phyloP scores from a whole-genome alignment of 2,888 invertebrate genomes.

The Drosophila monieri region DNA sequence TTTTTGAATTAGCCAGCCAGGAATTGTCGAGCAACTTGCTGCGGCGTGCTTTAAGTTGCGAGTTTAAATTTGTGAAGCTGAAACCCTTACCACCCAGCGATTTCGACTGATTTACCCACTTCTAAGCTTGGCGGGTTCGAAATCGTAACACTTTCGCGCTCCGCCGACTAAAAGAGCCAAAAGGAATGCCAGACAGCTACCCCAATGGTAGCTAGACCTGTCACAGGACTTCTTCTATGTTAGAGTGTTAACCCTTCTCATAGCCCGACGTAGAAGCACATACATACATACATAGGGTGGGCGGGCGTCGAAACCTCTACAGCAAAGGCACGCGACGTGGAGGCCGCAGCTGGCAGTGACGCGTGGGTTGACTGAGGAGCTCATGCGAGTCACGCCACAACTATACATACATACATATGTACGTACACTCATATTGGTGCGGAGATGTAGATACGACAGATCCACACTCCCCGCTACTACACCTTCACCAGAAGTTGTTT shows the following conservation, averaged over 20 bases:
- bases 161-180: constrained; percentile 59
- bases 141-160: constrained; percentile 76
- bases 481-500: constrained; percentile 55
- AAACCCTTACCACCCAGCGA: not conserved
- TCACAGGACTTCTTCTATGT: constrained; percentile 52
- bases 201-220: constrained; percentile 54
- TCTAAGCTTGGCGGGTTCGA: constrained; percentile 71
- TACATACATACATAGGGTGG: constrained; percentile 1
- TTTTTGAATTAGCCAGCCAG: not conserved
- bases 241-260: constrained; percentile 49
- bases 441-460: constrained; percentile 31
- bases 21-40: not conserved
- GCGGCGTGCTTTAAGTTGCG: not conserved
- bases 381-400: constrained; percentile 69
- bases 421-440: constrained; percentile 8
- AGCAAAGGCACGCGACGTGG: constrained; percentile 70
- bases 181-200: constrained; percentile 25
- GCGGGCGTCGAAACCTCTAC: constrained; percentile 47
- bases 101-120: constrained; percentile 68
- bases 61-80: not conserved
- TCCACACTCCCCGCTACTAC: constrained; percentile 12
- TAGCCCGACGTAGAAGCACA: constrained; percentile 50
- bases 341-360: constrained; percentile 59
- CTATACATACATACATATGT: constrained; percentile 24
- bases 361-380: constrained; percentile 50